These are phyloP conservation scores for Aulostomus chinensis DNA, from an alignment of 2,797 vertebrate species.

Conservation along the genomic window DNA sequence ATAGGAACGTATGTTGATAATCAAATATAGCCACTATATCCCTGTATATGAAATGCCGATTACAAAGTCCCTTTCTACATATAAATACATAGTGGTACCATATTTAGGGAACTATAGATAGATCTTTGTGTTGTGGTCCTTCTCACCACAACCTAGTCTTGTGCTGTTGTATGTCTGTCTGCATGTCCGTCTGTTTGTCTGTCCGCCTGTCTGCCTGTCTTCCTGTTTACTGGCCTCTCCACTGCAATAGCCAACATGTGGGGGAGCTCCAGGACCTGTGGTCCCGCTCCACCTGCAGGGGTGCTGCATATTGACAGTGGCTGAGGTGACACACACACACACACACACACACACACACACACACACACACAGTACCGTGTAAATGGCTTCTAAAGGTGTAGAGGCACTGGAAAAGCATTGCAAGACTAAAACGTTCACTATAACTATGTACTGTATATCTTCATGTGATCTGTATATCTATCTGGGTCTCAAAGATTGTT, in stretches of 20 bases:
- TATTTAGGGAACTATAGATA: constrained; percentile 78
- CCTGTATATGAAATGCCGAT: constrained; percentile 73
- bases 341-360: constrained; percentile 34
- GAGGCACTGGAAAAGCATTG: constrained; percentile 45
- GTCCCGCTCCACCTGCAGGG: constrained; percentile 29
- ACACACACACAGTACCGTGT: constrained; percentile 36
- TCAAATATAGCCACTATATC: constrained; percentile 76
- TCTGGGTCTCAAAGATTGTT: constrained; percentile 76
- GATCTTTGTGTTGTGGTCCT: constrained; percentile 64
- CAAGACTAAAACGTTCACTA: constrained; percentile 59
- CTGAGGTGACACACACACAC: constrained; percentile 41
- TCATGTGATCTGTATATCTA: constrained; percentile 75
- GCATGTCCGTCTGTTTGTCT: constrained; percentile 40
- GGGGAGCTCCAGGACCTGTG: constrained; percentile 48
- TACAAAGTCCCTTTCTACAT: constrained; percentile 69
- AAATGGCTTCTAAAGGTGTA: constrained; percentile 36
- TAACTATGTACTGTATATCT: constrained; percentile 78
- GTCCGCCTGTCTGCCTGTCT: constrained; percentile 59
- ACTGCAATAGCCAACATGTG: constrained; percentile 63
- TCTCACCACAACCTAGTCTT: constrained; percentile 65
- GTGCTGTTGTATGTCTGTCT: constrained; percentile 63
- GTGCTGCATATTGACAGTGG: constrained; percentile 35
- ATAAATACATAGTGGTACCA: constrained; percentile 74
- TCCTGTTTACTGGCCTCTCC: constrained; percentile 67
- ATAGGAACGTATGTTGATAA: constrained; percentile 73